phyloP scores from a whole-genome alignment of 2,797 vertebrate species.

The Chaetophractus vellerosus region DNA sequence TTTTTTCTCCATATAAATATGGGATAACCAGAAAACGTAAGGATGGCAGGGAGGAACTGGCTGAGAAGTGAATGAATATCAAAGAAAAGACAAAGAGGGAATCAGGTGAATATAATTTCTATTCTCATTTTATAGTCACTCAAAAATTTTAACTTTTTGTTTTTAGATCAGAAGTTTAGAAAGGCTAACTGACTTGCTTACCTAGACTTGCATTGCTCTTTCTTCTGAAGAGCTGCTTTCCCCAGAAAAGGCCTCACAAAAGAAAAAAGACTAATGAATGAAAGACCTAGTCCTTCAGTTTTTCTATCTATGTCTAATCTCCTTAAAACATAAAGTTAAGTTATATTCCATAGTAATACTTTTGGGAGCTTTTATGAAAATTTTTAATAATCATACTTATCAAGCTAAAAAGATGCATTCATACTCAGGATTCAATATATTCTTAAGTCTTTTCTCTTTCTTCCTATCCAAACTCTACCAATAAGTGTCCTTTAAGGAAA shows the following conservation, averaged over 20 bases:
- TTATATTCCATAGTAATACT: slow-evolving; percentile 34
- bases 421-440: slow-evolving; percentile 15
- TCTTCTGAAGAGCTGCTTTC: not conserved
- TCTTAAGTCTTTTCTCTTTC: slow-evolving; percentile 12
- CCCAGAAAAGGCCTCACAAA: not conserved
- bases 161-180: slow-evolving; percentile 25
- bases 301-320: not conserved
- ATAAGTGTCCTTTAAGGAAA: not conserved
- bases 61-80: not conserved
- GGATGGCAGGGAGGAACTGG: not conserved
- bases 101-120: not conserved
- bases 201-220: not conserved
- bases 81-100: not conserved
- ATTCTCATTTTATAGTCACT: not conserved
- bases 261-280: not conserved
- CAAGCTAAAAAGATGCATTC: slow-evolving; percentile 16
- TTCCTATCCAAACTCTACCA: slow-evolving; percentile 16
- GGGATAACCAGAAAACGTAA: slow-evolving; percentile 20
- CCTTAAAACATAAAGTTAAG: not conserved
- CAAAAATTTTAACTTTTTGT: not conserved
- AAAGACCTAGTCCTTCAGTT: not conserved
- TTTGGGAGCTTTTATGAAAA: not conserved
- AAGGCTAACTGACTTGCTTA: slow-evolving; percentile 6
- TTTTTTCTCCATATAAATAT: slow-evolving; percentile 5
- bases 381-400: not conserved